A percentile compares a stretch with the other conserved stretches of the same genome.
Conservation (phyloP, 2,797 vertebrate species). For the Nannoperca australis region DNA sequence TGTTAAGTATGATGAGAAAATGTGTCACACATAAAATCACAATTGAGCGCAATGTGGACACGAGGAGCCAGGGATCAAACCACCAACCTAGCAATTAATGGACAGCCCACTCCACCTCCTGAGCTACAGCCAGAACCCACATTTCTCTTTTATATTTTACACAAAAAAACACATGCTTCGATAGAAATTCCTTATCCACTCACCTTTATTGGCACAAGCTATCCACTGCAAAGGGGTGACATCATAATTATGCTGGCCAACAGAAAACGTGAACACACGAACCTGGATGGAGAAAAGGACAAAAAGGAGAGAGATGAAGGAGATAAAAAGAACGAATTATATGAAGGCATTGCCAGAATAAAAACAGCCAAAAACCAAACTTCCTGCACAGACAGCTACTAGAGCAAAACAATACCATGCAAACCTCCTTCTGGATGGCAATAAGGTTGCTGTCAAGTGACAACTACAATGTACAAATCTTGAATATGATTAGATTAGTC, state of each 20-base stretch:
- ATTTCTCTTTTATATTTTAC: not conserved
- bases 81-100: not conserved
- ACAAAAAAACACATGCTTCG: not conserved
- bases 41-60: not conserved
- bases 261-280: conserved; percentile 97
- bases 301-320: not conserved
- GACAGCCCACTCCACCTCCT: not conserved
- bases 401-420: not conserved
- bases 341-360: not conserved
- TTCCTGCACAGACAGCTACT: not conserved
- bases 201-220: conserved; percentile 98
- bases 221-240: conserved; percentile 99
- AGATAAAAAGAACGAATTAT: conserved; percentile 7
- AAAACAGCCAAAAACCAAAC: not conserved
- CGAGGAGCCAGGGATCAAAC: not conserved
- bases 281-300: conserved; percentile 84
- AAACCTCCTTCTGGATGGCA: conserved; percentile 20
- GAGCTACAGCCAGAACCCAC: not conserved
- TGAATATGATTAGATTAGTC: conserved; percentile 28
- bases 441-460: conserved; percentile 21
- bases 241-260: conserved; percentile 98
- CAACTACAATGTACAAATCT: conserved; percentile 17
- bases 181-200: conserved; percentile 26
- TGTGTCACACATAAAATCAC: not conserved
- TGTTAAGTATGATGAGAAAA: not conserved